These are phyloP conservation scores for Ecdyonurus torrentis DNA, from an alignment of 2,888 invertebrate genomes.

Conservation along the genomic window DNA sequence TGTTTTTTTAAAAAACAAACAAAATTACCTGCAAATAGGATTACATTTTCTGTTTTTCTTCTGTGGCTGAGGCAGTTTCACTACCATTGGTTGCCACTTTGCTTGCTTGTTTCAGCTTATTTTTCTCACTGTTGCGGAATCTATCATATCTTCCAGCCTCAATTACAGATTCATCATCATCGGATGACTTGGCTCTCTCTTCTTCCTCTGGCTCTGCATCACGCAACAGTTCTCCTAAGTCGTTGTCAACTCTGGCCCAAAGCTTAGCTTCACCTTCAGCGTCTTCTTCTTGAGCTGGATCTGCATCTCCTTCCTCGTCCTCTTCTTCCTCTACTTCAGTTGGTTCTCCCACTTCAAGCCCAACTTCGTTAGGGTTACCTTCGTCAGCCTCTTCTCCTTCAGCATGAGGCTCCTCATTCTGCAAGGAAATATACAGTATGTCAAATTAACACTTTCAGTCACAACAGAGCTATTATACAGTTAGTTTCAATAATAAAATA, in stretches of 20 bases:
- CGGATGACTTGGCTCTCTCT: constrained; percentile 32
- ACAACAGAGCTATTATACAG: too few species aligned
- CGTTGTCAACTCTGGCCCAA: constrained; percentile 71
- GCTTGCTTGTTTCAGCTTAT: constrained; percentile 8
- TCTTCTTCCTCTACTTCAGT: constrained; percentile 28
- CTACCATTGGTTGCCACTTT: too few species aligned
- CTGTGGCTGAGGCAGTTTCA: too few species aligned
- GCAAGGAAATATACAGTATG: too few species aligned
- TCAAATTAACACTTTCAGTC: too few species aligned
- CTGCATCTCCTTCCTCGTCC: constrained; percentile 21
- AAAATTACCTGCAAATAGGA: too few species aligned
- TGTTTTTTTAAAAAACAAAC: too few species aligned
- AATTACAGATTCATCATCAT: constrained; percentile 49
- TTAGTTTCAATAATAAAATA: too few species aligned
- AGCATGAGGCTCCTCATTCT: too few species aligned
- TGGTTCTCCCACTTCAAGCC: background rate
- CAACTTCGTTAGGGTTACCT: background rate
- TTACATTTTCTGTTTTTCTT: too few species aligned
- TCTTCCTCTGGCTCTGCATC: constrained; percentile 26
- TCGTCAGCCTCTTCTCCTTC: background rate
- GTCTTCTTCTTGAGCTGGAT: constrained; percentile 17
- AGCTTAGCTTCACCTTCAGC: constrained; percentile 41
- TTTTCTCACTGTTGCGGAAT: constrained; percentile 46
- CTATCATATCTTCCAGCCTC: constrained; percentile 36
- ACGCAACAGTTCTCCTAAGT: constrained; percentile 55